Evolutionary conservation across 2,888 invertebrate species (phyloP), one percentile per base, ranked within the genome.

Genomic region (Sylvicola fuscatus): DNA sequence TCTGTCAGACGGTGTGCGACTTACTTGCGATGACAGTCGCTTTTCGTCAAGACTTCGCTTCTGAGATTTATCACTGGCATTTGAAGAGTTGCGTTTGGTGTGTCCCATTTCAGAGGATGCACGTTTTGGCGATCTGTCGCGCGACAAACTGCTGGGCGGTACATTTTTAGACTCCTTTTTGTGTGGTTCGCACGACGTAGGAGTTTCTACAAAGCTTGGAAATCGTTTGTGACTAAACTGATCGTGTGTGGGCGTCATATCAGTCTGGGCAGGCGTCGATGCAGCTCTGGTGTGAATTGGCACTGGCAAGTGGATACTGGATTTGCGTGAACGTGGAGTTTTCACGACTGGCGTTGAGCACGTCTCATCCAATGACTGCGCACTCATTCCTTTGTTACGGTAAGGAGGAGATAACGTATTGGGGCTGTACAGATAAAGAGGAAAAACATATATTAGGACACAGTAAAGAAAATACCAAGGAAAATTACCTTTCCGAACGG

Each of bases 241-340:
- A 4, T 35, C 7, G 7, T 35, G 30, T n/a, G 39, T 28, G 14
- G 30, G 26, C 4, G 32, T 35, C 4, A 10, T 13, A 10, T 29
- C 29, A 11, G 58, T 50, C 46, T 57, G 56, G 15, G 57, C 56
- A 30, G 58, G 58, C 34, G 58, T 58, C 32, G 58, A 58, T 4
- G 57, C 57, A 13, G 58, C 57, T 34, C 58, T 48, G 11, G 53
- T 46, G 43, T 58, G 58, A 10, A 50, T 46, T 28, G 58, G 58
- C 36, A 58, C 49, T 17, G 58, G 58, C 38, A 58, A 43, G 37
- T 49, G 49, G 6, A 50, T 51, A 36, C 43, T 53, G n/a, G 14
- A 10, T 10, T 31, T 32, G n/a, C 30, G 33, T 15, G 17, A 21
- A 3, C 35, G 36, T 14, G 21, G 21, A 21, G 21, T 21, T 21